Conservation (phyloP, 2,113 vertebrate species). For the Stigmatopora argus region DNA sequence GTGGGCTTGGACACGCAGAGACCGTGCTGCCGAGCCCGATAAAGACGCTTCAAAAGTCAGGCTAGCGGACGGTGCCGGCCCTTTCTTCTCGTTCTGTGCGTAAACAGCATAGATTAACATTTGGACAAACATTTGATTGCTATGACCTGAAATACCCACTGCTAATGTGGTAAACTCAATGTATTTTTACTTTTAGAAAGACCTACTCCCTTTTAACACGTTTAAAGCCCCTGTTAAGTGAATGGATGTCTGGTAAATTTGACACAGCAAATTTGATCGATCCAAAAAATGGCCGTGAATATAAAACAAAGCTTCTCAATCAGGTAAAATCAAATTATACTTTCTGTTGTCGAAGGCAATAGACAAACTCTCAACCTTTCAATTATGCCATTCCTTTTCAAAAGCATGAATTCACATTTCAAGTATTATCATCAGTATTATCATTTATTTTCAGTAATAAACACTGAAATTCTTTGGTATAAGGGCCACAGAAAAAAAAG, state of each 20-base stretch:
- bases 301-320: background rate
- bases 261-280: background rate
- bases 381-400: too few species aligned
- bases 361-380: too few species aligned
- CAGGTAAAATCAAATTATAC: too few species aligned
- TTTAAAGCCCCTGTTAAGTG: background rate
- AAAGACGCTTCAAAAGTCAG: conserved; percentile 76
- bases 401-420: too few species aligned
- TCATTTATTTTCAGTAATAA: too few species aligned
- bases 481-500: too few species aligned
- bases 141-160: conserved; percentile 50
- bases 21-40: conserved; percentile 70
- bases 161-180: conserved; percentile 10
- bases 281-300: background rate
- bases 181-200: background rate
- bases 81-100: conserved; percentile 40
- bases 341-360: too few species aligned
- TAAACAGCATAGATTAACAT: conserved; percentile 55
- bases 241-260: background rate
- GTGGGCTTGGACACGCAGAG: conserved; percentile 66
- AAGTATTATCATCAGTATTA: too few species aligned
- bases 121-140: conserved; percentile 40
- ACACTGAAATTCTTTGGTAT: too few species aligned
- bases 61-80: conserved; percentile 50
- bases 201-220: background rate